Evolutionary conservation across 2,113 vertebrate genomes (phyloP).

Genomic region (Pterocles orientalis): DNA sequence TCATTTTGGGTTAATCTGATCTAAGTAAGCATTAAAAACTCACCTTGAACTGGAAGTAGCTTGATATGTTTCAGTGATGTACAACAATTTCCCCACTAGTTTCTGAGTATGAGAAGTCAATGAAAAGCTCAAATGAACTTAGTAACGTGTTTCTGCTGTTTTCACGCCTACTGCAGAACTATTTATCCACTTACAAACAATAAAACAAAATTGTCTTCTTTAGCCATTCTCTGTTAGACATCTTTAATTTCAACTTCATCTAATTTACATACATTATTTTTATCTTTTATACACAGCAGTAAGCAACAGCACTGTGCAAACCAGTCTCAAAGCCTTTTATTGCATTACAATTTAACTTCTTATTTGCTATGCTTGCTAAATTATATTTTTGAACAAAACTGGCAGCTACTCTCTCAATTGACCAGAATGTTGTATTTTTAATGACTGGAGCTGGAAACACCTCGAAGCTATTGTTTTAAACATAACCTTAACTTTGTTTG

Average conservation of each 20-base stretch:
- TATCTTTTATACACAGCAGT: slow-evolving; percentile 67
- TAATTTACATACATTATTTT: slow-evolving; percentile 73
- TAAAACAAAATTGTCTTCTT: slow-evolving; percentile 51
- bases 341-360: slow-evolving; percentile 50
- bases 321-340: slow-evolving; percentile 53
- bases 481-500: slow-evolving; percentile 41
- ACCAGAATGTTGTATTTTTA: slow-evolving; percentile 35
- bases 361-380: slow-evolving; percentile 36
- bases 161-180: slow-evolving; percentile 17
- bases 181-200: slow-evolving; percentile 48
- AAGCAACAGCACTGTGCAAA: background rate
- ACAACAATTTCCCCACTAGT: background rate
- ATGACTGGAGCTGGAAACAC: slow-evolving; percentile 37
- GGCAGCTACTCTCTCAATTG: slow-evolving; percentile 48
- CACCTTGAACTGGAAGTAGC: background rate
- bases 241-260: slow-evolving; percentile 61
- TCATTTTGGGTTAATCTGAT: background rate
- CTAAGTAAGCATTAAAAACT: background rate
- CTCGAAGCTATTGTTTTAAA: slow-evolving; percentile 53
- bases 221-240: slow-evolving; percentile 48
- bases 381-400: slow-evolving; percentile 59
- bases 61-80: background rate
- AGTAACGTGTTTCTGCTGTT: background rate
- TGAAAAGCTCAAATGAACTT: background rate
- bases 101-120: background rate